These are phyloP conservation scores for Bradysia coprophila DNA, from an alignment of 1,140 invertebrate genomes.

Conservation along the genomic window DNA sequence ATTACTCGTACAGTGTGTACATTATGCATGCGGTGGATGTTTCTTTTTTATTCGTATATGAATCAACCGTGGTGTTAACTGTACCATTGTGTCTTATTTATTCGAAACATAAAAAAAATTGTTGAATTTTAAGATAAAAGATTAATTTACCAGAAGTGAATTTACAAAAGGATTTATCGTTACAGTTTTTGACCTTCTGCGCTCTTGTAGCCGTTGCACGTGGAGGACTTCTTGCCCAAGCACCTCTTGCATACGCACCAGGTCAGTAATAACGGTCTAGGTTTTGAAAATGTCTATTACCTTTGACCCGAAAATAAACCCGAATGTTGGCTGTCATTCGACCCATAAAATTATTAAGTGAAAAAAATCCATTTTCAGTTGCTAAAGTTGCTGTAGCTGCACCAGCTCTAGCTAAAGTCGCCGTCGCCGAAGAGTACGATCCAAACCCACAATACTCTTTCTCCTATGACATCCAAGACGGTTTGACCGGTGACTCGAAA, in stretches of 20 bases:
- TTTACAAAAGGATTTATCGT: conserved; percentile 2
- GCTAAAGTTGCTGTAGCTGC: conserved; percentile 6
- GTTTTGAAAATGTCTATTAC: conserved; percentile 10
- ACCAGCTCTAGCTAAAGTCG: conserved; percentile 14
- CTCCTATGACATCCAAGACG: conserved; percentile 34
- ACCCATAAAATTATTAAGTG: background rate
- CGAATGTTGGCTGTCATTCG: no score
- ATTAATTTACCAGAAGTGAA: background rate
- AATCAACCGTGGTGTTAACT: background rate
- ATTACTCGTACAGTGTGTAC: background rate
- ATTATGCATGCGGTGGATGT: background rate
- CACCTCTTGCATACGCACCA: conserved; percentile 10
- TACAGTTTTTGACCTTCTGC: conserved; percentile 26
- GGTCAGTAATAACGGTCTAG: no score
- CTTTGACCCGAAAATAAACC: conserved; percentile 13
- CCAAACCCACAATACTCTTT: conserved; percentile 33
- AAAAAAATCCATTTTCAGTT: background rate
- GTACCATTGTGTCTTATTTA: background rate
- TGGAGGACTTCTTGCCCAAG: conserved; percentile 21
- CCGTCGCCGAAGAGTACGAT: conserved; percentile 28
- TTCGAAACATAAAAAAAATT: background rate
- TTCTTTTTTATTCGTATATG: background rate
- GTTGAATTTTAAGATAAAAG: background rate
- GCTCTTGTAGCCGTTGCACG: conserved; percentile 23
- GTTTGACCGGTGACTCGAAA: conserved; percentile 36